These are phyloP conservation scores for Siniperca chuatsi DNA, from an alignment of 2,113 vertebrate genomes.

Conservation along the genomic window DNA sequence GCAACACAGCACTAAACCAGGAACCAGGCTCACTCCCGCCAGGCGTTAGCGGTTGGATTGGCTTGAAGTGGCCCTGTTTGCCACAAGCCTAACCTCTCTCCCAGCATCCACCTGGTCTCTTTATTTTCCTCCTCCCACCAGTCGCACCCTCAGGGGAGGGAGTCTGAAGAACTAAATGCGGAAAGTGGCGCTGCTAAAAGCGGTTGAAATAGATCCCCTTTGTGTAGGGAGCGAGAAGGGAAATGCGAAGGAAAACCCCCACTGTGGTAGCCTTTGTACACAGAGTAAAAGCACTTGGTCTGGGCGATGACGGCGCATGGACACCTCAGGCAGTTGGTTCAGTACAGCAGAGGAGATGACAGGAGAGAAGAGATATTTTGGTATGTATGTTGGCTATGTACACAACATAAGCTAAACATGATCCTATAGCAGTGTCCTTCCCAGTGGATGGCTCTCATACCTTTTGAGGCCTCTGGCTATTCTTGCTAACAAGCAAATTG, in stretches of 20 bases:
- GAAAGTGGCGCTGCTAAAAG: slow-evolving; percentile 74
- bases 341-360: slow-evolving; percentile 35
- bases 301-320: slow-evolving; percentile 41
- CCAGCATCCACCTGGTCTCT: slow-evolving; percentile 77
- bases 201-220: slow-evolving; percentile 79
- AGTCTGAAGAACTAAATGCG: slow-evolving; percentile 59
- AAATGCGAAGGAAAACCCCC: slow-evolving; percentile 59
- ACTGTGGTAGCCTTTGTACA: slow-evolving; percentile 59
- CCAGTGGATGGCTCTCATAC: slow-evolving; percentile 40
- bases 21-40: not conserved
- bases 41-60: not conserved
- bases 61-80: slow-evolving; percentile 51
- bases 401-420: slow-evolving; percentile 21
- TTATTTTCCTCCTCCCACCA: slow-evolving; percentile 56
- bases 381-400: slow-evolving; percentile 31
- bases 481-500: slow-evolving; percentile 64
- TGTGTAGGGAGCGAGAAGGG: slow-evolving; percentile 65
- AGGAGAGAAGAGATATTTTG: slow-evolving; percentile 31
- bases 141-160: slow-evolving; percentile 62
- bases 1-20: not conserved
- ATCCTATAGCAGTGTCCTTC: slow-evolving; percentile 33
- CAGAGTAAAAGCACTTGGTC: slow-evolving; percentile 31
- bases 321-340: slow-evolving; percentile 49
- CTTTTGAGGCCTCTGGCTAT: slow-evolving; percentile 58
- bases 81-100: slow-evolving; percentile 60